phyloP scores from a whole-genome alignment of 2,113 vertebrate genomes.

The Myrmecophaga tridactyla region DNA sequence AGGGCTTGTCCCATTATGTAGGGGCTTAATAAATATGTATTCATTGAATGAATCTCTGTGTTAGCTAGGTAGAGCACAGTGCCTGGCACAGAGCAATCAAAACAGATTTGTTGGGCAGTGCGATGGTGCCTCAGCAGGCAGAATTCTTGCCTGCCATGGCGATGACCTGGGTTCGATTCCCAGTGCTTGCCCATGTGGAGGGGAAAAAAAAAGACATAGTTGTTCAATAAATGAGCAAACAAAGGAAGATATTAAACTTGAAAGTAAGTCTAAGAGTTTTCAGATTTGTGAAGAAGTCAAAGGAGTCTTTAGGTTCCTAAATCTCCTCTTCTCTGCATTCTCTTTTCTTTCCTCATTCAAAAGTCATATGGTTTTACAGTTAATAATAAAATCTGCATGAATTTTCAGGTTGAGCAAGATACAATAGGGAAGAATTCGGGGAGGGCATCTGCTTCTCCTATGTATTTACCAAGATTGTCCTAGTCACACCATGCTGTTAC shows the following conservation, averaged over 20 bases:
- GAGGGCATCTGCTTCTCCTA: neutral
- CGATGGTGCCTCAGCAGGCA: too few species aligned
- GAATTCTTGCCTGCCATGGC: too few species aligned
- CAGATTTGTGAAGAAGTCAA: constrained; percentile 20
- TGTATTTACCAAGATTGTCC: neutral
- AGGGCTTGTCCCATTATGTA: neutral
- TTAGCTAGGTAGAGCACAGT: neutral
- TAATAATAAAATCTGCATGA: neutral
- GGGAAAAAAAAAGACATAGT: neutral
- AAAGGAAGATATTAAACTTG: neutral
- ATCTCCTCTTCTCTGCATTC: neutral
- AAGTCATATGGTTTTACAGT: neutral
- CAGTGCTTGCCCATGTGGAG: too few species aligned
- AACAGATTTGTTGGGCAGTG: neutral
- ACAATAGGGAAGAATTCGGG: neutral
- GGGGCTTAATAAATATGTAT: neutral
- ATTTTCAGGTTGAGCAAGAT: neutral
- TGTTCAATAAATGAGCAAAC: neutral
- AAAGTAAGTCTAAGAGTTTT: neutral
- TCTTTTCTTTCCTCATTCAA: neutral
- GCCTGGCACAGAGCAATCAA: neutral
- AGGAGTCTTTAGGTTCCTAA: neutral
- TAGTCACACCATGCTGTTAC: neutral
- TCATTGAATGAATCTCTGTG: neutral
- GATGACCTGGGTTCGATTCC: too few species aligned